A percentile compares a stretch with the other conserved stretches of the same genome.
Conservation (phyloP, 1,140 invertebrate species). For the Galendromus occidentalis region DNA sequence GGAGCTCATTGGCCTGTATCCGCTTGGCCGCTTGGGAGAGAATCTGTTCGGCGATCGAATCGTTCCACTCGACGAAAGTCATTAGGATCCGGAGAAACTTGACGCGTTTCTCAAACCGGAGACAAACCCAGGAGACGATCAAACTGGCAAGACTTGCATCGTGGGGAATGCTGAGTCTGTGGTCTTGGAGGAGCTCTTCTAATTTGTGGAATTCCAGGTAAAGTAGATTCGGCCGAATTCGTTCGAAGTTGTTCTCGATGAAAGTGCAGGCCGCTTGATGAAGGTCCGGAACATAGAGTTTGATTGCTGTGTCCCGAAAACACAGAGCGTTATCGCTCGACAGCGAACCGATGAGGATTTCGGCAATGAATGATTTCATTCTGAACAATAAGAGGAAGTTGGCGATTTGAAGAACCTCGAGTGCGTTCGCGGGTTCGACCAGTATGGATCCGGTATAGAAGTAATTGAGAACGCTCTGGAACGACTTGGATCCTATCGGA, state of each 20-base stretch:
- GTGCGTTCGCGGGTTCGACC: background rate
- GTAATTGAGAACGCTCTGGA: background rate
- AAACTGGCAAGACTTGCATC: background rate
- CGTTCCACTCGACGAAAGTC: background rate
- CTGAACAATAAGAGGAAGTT: slow-evolving; percentile 12
- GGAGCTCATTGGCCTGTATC: background rate
- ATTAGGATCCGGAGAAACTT: background rate
- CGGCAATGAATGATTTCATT: background rate
- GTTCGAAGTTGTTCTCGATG: background rate
- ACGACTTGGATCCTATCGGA: slow-evolving; percentile 9
- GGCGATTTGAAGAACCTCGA: background rate
- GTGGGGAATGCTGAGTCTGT: background rate
- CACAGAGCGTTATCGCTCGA: background rate
- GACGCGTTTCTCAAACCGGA: background rate
- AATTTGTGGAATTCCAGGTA: background rate
- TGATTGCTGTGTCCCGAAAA: background rate
- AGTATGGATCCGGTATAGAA: slow-evolving; percentile 7
- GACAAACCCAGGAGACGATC: background rate
- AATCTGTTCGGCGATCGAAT: background rate
- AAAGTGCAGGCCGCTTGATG: background rate
- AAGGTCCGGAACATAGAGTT: background rate
- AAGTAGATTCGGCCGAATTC: background rate
- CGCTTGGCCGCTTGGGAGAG: background rate
- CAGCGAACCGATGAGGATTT: background rate
- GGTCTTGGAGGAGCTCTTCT: background rate